phyloP scores from a whole-genome alignment of 1,140 invertebrate genomes.

The Octopus bimaculoides region DNA sequence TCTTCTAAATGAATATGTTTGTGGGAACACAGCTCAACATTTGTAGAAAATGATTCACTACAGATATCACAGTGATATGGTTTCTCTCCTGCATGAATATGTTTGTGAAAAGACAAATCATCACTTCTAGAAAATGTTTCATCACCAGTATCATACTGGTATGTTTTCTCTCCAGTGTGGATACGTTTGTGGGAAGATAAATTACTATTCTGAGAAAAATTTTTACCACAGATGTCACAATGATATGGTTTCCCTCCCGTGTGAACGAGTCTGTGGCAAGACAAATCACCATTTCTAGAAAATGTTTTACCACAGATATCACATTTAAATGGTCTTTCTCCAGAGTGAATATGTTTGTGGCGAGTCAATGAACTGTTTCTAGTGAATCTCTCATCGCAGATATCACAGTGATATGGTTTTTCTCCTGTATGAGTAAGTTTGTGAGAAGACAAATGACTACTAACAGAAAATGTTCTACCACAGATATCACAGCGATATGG shows the following conservation, averaged over 20 bases:
- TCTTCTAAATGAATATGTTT: too few relatives aligned
- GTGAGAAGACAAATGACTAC: constrained; percentile 26
- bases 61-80: too few relatives aligned
- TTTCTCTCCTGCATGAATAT: too few relatives aligned
- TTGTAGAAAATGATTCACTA: too few relatives aligned
- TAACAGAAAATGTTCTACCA: constrained; percentile 19
- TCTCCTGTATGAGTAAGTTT: constrained; percentile 54
- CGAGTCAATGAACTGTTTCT: not conserved
- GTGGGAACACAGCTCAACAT: too few relatives aligned
- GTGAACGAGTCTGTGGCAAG: not conserved
- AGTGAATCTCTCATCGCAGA: constrained; percentile 21
- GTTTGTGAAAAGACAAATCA: too few relatives aligned
- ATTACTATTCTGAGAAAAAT: not conserved
- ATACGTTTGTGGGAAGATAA: not conserved
- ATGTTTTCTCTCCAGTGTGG: not conserved
- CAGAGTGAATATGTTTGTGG: not conserved
- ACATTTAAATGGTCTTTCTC: not conserved
- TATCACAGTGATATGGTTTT: constrained; percentile 51
- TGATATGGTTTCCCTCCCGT: not conserved
- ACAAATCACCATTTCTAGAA: not conserved
- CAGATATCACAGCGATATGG: constrained; percentile 22
- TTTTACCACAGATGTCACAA: not conserved
- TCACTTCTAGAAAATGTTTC: too few relatives aligned
- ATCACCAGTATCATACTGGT: too few relatives aligned
- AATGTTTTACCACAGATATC: not conserved